Percentiles rank a stretch among this genome's conserved stretches.
These are phyloP conservation scores for Marasmarcha lunaedactyla DNA, from an alignment of 2,888 invertebrate genomes.

Conservation along the genomic window DNA sequence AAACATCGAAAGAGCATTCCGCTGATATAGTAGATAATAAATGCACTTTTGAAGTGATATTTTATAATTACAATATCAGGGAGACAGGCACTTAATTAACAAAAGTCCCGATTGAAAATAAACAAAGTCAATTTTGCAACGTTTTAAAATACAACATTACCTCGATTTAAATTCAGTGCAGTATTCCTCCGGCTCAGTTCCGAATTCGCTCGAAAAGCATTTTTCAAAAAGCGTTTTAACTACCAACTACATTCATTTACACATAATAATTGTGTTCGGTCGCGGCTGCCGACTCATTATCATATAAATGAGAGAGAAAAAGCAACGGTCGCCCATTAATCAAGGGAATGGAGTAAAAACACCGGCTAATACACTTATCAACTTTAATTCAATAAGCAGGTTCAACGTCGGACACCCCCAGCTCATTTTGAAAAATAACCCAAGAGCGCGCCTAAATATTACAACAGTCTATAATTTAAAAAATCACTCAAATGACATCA, in stretches of 20 bases:
- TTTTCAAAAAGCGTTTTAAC: constrained; percentile 42
- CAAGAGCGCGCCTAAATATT: constrained; percentile 23
- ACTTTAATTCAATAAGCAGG: constrained; percentile 65
- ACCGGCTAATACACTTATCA: constrained; percentile 67
- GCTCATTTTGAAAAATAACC: constrained; percentile 48
- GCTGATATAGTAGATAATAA: not conserved
- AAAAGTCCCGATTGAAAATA: constrained; percentile 42
- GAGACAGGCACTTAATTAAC: constrained; percentile 39
- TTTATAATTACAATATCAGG: not conserved
- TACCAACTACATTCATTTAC: constrained; percentile 31
- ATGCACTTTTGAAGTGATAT: not conserved
- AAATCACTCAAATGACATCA: too few species aligned
- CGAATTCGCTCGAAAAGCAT: constrained; percentile 20
- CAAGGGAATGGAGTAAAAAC: constrained; percentile 62
- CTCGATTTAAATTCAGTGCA: not conserved
- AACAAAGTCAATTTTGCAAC: constrained; percentile 39
- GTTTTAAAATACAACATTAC: constrained; percentile 24
- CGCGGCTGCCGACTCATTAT: constrained; percentile 56
- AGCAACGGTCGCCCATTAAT: constrained; percentile 59
- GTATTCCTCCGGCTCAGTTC: constrained; percentile 22
- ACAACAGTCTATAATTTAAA: too few species aligned
- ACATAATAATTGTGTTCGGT: constrained; percentile 57
- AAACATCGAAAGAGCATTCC: not conserved
- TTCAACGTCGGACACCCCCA: constrained; percentile 35
- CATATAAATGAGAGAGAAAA: constrained; percentile 68